Evolutionary conservation across 2,113 vertebrate species (phyloP).

Genomic region (Nibea coibor): DNA sequence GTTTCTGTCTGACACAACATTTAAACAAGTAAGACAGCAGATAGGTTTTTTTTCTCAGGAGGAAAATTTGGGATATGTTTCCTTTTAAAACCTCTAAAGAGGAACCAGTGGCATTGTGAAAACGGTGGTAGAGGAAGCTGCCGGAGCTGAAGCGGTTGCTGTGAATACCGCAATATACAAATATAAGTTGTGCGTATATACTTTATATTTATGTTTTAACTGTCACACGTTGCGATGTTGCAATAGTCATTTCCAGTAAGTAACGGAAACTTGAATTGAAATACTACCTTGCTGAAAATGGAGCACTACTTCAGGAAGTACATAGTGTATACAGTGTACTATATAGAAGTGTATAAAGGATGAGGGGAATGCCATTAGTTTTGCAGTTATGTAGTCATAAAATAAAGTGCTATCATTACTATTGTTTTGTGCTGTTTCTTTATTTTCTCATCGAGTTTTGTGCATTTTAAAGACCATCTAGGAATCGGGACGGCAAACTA

Average conservation of each 20-base stretch:
- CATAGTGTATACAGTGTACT: too few species aligned
- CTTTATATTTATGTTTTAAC: too few species aligned
- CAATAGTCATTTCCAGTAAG: too few species aligned
- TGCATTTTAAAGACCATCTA: neutral
- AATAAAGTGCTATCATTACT: neutral
- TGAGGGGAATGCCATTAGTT: neutral
- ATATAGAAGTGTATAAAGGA: neutral
- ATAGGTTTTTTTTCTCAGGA: conserved; percentile 8
- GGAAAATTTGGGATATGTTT: neutral
- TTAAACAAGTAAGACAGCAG: conserved; percentile 21
- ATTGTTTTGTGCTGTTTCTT: neutral
- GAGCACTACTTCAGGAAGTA: too few species aligned
- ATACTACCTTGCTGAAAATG: neutral
- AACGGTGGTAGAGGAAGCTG: too few species aligned
- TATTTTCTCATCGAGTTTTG: neutral
- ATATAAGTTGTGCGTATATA: too few species aligned
- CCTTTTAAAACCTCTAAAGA: neutral
- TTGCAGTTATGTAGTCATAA: neutral
- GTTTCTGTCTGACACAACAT: conserved; percentile 7
- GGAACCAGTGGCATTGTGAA: too few species aligned
- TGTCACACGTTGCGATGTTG: too few species aligned
- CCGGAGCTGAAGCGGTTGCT: too few species aligned
- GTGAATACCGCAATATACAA: too few species aligned
- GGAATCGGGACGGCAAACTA: neutral
- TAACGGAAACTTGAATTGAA: too few species aligned